Percentiles rank a stretch among this genome's conserved stretches.
Conservation (phyloP, 2,113 vertebrate species). For the Cygnus atratus region DNA sequence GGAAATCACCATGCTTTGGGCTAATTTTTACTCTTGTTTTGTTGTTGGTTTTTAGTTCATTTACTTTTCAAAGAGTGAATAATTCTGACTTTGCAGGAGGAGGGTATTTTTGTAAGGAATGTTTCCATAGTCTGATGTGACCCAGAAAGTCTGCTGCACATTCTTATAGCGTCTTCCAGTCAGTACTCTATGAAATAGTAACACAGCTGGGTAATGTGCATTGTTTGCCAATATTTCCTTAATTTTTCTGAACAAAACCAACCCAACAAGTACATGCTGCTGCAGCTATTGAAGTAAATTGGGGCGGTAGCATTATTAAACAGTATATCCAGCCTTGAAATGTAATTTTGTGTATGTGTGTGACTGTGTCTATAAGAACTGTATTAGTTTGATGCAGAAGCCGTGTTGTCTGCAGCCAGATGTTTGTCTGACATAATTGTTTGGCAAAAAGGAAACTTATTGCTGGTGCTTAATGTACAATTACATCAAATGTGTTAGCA, state of each 20-base stretch:
- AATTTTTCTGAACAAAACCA: constrained; percentile 46
- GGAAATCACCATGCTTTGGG: constrained; percentile 56
- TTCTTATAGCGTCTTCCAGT: constrained; percentile 63
- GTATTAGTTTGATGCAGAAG: constrained; percentile 66
- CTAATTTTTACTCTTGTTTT: constrained; percentile 30
- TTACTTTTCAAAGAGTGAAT: constrained; percentile 40
- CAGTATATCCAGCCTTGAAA: constrained; percentile 71
- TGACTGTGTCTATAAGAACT: constrained; percentile 63
- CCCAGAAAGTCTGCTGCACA: constrained; percentile 60
- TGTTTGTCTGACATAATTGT: constrained; percentile 65
- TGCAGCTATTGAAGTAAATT: constrained; percentile 47
- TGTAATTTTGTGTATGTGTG: constrained; percentile 64
- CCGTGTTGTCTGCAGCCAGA: constrained; percentile 64
- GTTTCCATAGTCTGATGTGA: constrained; percentile 54
- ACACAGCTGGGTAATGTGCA: constrained; percentile 39
- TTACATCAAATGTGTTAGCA: constrained; percentile 62
- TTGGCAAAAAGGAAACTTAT: constrained; percentile 62
- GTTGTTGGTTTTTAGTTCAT: constrained; percentile 41
- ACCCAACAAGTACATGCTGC: constrained; percentile 44
- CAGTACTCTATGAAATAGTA: constrained; percentile 45
- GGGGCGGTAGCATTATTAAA: constrained; percentile 68
- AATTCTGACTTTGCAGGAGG: constrained; percentile 44
- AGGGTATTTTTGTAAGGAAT: constrained; percentile 54
- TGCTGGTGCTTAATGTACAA: constrained; percentile 67
- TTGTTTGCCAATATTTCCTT: constrained; percentile 50